Evolutionary conservation across 2,797 vertebrate species (phyloP), one percentile per base, ranked within the genome.

Genomic region (Paedocypris micromegethes): DNA sequence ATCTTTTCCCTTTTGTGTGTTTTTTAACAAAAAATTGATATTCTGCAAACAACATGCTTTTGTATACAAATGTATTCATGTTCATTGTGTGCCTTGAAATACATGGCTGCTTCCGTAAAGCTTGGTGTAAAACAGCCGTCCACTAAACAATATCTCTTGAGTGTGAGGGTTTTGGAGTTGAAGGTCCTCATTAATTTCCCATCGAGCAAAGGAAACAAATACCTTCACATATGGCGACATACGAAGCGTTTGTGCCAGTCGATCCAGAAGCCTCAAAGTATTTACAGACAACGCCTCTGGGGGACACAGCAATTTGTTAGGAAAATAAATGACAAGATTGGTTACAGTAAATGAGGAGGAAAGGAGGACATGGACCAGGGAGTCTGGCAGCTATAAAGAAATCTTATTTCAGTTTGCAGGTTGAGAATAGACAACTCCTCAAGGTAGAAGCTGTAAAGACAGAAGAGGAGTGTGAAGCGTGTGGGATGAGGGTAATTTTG

Each of bases 261-360:
- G 78, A 83, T 72, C 79, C 83, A 81, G 83, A 83, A 81, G 85
- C 85, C 88, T 89, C 85, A 83, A 86, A 86, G 84, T 87, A 84
- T 86, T 86, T 86, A 86, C 64, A 5, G 53, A 50, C 41, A 5
- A 41, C 0, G 49, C 62, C 68, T 68, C 68, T 23, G 60, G 67
- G 55, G 73, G 73, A 73, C 38, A 8, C 41, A 39, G 63, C 72
- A 71, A 77, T 75, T 79, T 73, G 65, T 73, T 77, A 68, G 52
- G 47, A 73, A 77, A 77, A 75, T 75, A 70, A 71, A 69, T 57
- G 70, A 56, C 56, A 66, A 68, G 72, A 68, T 75, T 63, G 64
- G 63, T 64, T 77, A 66, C 66, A 66, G 73, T 71, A 85, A 87
- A 84, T 85, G 82, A 87, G 84, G 81, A 83, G 83, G 83, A 70